Percentiles rank a stretch among this genome's conserved stretches.
Conservation (phyloP, 92 coral and sea anemone species). For the Pocillopora meandrina region DNA sequence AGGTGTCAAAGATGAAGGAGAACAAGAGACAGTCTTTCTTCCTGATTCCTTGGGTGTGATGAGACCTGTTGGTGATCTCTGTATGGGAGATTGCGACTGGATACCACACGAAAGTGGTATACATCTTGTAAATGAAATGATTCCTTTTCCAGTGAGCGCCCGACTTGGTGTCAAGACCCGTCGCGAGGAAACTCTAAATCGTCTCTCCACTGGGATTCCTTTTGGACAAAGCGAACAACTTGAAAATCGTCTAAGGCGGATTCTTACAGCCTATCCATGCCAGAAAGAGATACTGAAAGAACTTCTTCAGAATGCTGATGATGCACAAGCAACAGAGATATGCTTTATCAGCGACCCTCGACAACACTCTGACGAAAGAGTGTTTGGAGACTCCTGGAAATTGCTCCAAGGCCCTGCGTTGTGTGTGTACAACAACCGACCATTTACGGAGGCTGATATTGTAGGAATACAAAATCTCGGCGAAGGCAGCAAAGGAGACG, state of each 20-base stretch:
- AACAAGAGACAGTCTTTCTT: conserved; percentile 28
- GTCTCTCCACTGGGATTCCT: conserved; percentile 37
- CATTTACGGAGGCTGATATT: conserved; percentile 72
- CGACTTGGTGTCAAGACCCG: conserved; percentile 65
- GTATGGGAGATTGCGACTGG: conserved; percentile 69
- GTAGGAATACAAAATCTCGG: conserved; percentile 78
- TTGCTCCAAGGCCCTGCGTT: too few relatives aligned
- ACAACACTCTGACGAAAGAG: too few relatives aligned
- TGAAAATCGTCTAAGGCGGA: conserved; percentile 50
- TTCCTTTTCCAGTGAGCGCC: conserved; percentile 34
- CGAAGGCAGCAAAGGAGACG: conserved; percentile 83
- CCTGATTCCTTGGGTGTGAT: conserved; percentile 61
- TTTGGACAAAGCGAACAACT: conserved; percentile 68
- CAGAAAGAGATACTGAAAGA: conserved; percentile 59
- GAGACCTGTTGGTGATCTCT: conserved; percentile 46
- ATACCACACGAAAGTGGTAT: conserved; percentile 41
- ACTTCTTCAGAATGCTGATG: too few relatives aligned
- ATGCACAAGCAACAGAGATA: too few relatives aligned
- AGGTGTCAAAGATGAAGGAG: neutral
- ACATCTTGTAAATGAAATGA: conserved; percentile 27
- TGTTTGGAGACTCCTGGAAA: too few relatives aligned
- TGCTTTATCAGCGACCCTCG: too few relatives aligned
- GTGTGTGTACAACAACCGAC: conserved; percentile 35
- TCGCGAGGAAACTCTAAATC: conserved; percentile 47
- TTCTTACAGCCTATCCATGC: conserved; percentile 59